A percentile compares a stretch with the other conserved stretches of the same genome.
Evolutionary conservation across 2,113 vertebrate species (phyloP).

Genomic region (Ctenodactylus gundi): DNA sequence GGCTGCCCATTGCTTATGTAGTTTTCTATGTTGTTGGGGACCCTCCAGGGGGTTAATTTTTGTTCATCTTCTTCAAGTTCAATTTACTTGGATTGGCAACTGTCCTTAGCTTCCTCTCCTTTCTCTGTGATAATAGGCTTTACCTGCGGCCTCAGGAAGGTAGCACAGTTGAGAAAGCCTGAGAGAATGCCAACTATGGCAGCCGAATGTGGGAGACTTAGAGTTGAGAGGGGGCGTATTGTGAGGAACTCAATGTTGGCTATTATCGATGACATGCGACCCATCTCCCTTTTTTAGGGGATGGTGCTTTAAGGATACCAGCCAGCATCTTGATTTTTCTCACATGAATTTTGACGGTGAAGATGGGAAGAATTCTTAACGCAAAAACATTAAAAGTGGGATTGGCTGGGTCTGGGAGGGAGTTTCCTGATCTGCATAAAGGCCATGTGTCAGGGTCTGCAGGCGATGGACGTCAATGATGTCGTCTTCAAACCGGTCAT

Average conservation of each 20-base stretch:
- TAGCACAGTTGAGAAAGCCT: background rate
- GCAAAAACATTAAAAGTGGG: background rate
- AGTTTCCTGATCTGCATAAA: background rate
- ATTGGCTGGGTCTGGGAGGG: background rate
- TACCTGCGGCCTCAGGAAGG: background rate
- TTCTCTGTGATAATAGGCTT: background rate
- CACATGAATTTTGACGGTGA: background rate
- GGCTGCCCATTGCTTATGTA: slow-evolving; percentile 16
- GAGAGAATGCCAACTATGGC: background rate
- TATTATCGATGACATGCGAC: background rate
- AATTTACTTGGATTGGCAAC: too few relatives aligned
- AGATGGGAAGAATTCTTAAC: background rate
- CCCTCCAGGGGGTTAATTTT: background rate
- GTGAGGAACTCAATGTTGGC: background rate
- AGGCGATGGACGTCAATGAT: background rate
- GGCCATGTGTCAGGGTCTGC: background rate
- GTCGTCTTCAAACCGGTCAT: background rate
- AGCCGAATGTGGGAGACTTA: background rate
- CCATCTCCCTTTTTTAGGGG: background rate
- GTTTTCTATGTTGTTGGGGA: background rate
- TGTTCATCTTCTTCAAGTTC: background rate
- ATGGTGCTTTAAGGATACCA: background rate
- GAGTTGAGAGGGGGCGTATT: background rate
- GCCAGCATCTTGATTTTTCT: background rate
- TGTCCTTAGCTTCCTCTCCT: too few relatives aligned